Conservation (phyloP, 2,113 vertebrate genomes). For the Hydrolagus affinis region DNA sequence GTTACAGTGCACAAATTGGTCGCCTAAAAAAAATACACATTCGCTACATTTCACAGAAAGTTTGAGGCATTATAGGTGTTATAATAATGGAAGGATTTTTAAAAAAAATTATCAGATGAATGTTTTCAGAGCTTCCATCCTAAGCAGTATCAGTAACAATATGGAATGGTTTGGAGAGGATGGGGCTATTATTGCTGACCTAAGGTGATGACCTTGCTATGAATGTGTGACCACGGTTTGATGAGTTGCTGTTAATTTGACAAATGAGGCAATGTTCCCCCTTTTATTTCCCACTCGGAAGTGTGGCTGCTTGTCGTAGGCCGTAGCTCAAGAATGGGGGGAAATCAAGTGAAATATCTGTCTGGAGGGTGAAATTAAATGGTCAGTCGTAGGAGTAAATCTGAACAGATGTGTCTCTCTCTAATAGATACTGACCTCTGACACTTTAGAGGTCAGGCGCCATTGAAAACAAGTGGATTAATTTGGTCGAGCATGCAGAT, state of each 20-base stretch:
- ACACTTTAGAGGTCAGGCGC: slow-evolving; percentile 5
- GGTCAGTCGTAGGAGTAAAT: slow-evolving; percentile 23
- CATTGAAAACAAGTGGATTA: slow-evolving; percentile 24
- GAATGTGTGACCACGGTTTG: slow-evolving; percentile 32
- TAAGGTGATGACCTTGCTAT: slow-evolving; percentile 37
- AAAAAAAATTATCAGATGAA: neutral
- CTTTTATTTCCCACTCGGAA: slow-evolving; percentile 20
- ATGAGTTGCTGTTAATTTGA: slow-evolving; percentile 28
- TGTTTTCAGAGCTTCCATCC: neutral
- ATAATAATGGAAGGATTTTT: too few species aligned
- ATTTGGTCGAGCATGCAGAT: slow-evolving; percentile 7
- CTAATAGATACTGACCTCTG: slow-evolving; percentile 23
- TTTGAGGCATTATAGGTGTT: too few species aligned
- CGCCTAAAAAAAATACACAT: too few species aligned
- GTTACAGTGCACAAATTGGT: too few species aligned
- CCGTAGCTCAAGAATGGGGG: neutral
- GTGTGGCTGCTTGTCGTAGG: neutral
- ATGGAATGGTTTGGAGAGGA: slow-evolving; percentile 35
- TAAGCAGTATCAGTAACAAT: slow-evolving; percentile 33
- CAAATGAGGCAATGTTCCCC: slow-evolving; percentile 13
- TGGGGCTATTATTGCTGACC: slow-evolving; percentile 30
- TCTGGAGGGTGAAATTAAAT: slow-evolving; percentile 29
- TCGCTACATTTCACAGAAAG: too few species aligned
- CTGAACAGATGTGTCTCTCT: slow-evolving; percentile 25
- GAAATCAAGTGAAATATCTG: slow-evolving; percentile 31